Conservation (phyloP, 2,888 invertebrate genomes). For the Drosophila cognata region DNA sequence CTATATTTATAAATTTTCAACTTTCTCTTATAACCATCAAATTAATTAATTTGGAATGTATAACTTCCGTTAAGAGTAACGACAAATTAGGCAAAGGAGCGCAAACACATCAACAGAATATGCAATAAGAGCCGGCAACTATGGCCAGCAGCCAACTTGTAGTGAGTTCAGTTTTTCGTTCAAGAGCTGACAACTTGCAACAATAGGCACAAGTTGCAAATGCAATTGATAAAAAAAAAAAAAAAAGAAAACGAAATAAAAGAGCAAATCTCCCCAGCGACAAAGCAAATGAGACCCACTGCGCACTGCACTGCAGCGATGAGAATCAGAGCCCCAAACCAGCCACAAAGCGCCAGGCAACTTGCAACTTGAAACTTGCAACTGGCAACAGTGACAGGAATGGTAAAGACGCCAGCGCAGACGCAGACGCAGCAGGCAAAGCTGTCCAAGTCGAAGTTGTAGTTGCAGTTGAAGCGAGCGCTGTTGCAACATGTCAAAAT, state of each 20-base stretch:
- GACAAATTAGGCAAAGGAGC: constrained; percentile 59
- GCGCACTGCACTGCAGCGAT: constrained; percentile 38
- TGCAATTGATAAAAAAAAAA: constrained; percentile 46
- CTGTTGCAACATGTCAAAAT: constrained; percentile 84
- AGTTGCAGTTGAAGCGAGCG: constrained; percentile 42
- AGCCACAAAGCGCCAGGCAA: constrained; percentile 49
- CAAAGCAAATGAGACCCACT: constrained; percentile 73
- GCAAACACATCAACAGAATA: constrained; percentile 46
- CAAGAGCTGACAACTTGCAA: constrained; percentile 33
- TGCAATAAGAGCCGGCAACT: constrained; percentile 45
- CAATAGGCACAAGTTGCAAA: constrained; percentile 73
- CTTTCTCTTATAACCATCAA: not conserved
- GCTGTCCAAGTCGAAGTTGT: constrained; percentile 36
- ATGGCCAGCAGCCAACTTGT: constrained; percentile 11
- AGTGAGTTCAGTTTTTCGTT: constrained; percentile 16
- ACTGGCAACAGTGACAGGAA: constrained; percentile 26
- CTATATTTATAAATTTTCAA: not conserved
- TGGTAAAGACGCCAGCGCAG: constrained; percentile 32
- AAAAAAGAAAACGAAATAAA: constrained; percentile 35
- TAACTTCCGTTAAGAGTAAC: constrained; percentile 12
- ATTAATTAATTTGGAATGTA: constrained; percentile 1
- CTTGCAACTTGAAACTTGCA: constrained; percentile 16
- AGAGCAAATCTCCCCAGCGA: constrained; percentile 67
- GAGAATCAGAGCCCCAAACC: constrained; percentile 54
- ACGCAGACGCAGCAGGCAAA: constrained; percentile 38